Conservation (phyloP, 2,797 vertebrate genomes). For the Falco cherrug region DNA sequence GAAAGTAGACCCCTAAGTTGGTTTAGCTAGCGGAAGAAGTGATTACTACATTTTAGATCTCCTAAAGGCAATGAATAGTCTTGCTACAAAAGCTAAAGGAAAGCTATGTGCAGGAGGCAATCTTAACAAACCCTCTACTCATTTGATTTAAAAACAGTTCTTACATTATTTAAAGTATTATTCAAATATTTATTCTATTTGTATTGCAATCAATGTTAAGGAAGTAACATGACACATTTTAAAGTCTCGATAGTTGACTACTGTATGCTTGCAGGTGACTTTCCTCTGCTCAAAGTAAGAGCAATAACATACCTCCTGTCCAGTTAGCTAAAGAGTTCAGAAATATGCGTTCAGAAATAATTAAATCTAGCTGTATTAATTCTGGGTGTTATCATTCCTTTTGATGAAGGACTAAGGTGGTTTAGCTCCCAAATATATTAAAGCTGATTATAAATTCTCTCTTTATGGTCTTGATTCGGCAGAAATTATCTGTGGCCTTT, state of each 20-base stretch:
- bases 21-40: conserved; percentile 34
- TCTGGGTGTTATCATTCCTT: conserved; percentile 67
- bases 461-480: conserved; percentile 57
- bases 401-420: conserved; percentile 74
- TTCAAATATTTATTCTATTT: conserved; percentile 37
- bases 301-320: conserved; percentile 20
- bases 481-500: conserved; percentile 68
- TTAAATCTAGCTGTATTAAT: conserved; percentile 68
- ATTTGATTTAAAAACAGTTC: conserved; percentile 30
- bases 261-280: background rate
- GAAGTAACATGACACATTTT: background rate
- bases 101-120: background rate
- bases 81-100: conserved; percentile 14
- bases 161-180: conserved; percentile 56
- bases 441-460: conserved; percentile 74
- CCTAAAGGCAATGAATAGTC: conserved; percentile 51
- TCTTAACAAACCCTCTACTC: conserved; percentile 4
- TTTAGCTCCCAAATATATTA: conserved; percentile 72
- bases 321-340: conserved; percentile 65
- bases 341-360: conserved; percentile 72
- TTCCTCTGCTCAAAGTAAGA: background rate
- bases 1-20: conserved; percentile 61
- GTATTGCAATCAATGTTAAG: conserved; percentile 2
- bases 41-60: conserved; percentile 57
- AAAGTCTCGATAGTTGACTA: background rate